Percentiles rank a stretch among this genome's conserved stretches.
Evolutionary conservation across 2,888 invertebrate species (phyloP).

Genomic region (Aporophyla lueneburgensis): DNA sequence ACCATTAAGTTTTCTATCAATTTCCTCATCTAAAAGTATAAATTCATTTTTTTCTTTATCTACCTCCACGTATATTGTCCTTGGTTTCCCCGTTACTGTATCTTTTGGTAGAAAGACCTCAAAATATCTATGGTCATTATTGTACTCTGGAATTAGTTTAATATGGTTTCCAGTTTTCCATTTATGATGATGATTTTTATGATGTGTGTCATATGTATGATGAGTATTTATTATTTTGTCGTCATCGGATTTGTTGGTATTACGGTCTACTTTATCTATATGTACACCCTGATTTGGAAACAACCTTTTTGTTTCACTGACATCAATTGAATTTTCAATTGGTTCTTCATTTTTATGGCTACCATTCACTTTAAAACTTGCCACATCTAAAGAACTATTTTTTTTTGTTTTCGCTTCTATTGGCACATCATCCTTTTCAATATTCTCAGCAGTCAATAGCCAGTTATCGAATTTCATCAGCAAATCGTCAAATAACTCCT

Average conservation of each 20-base stretch:
- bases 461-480: slow-evolving; percentile 58
- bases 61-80: slow-evolving; percentile 46
- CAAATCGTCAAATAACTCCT: slow-evolving; percentile 40
- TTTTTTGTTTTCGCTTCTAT: background rate
- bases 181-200: slow-evolving; percentile 5
- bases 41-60: slow-evolving; percentile 33
- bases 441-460: slow-evolving; percentile 38
- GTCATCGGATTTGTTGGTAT: background rate
- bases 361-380: background rate
- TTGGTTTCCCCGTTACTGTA: slow-evolving; percentile 17
- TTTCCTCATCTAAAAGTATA: slow-evolving; percentile 18
- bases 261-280: background rate
- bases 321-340: background rate
- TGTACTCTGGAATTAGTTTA: slow-evolving; percentile 6
- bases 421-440: background rate
- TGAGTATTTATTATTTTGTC: background rate
- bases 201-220: background rate
- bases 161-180: slow-evolving; percentile 8
- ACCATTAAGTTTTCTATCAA: slow-evolving; percentile 11
- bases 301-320: background rate
- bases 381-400: background rate
- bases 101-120: slow-evolving; percentile 44
- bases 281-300: background rate
- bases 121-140: slow-evolving; percentile 30
- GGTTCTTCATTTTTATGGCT: background rate